A percentile compares a stretch with the other conserved stretches of the same genome.
Conservation (phyloP, 2,113 vertebrate genomes). For the Chaetorhynchus papuensis region DNA sequence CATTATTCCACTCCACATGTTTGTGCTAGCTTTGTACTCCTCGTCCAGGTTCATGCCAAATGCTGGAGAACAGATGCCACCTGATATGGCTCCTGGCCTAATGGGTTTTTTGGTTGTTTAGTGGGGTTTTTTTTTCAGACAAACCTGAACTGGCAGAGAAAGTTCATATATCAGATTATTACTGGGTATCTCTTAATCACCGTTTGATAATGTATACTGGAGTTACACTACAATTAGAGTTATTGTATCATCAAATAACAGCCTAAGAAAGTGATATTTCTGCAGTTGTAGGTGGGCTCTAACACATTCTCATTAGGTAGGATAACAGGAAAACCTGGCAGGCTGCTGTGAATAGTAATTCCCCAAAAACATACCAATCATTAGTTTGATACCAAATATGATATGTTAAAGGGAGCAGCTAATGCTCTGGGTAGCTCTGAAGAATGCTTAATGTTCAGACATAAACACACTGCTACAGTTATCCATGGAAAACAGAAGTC, state of each 20-base stretch:
- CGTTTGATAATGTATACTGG: not conserved
- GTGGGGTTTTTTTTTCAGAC: not conserved
- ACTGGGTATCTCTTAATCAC: not conserved
- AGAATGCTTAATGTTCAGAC: not conserved
- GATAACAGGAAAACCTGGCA: not conserved
- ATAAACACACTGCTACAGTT: not conserved
- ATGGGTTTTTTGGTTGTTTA: not conserved
- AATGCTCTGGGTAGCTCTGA: not conserved
- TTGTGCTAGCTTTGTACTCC: not conserved
- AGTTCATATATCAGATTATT: not conserved
- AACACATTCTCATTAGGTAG: not conserved
- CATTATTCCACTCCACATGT: not conserved
- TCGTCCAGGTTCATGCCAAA: not conserved
- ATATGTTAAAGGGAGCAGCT: not conserved
- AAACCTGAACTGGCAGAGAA: not conserved
- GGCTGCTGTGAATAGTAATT: not conserved
- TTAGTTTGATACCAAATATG: not conserved
- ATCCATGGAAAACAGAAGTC: not conserved
- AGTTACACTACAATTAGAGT: not conserved
- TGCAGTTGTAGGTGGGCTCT: not conserved
- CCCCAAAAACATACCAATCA: not conserved
- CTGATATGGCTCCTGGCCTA: not conserved
- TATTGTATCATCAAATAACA: not conserved
- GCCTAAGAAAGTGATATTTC: not conserved
- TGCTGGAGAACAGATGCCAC: not conserved